Evolutionary conservation across 2,113 vertebrate species (phyloP).

Genomic region (Nasalis larvatus): DNA sequence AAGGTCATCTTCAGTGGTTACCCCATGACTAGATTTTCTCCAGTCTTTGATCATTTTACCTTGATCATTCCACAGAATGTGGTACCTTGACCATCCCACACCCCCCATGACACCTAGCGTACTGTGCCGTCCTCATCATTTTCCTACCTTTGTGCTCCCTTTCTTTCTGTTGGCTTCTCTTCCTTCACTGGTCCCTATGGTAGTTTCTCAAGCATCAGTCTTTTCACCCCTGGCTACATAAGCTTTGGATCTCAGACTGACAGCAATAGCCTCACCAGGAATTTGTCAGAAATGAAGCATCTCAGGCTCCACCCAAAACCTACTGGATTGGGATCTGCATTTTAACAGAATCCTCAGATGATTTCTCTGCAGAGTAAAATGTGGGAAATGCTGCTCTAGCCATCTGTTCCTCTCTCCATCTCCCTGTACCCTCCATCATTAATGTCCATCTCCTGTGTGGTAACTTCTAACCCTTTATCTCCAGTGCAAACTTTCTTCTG

Average conservation of each 20-base stretch:
- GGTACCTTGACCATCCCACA: neutral
- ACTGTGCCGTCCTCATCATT: neutral
- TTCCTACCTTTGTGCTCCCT: neutral
- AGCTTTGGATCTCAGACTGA: neutral
- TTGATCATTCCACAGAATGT: neutral
- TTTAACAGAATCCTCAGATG: neutral
- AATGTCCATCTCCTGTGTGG: neutral
- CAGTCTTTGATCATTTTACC: neutral
- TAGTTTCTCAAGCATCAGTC: neutral
- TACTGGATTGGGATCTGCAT: neutral
- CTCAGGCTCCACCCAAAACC: neutral
- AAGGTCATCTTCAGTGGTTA: neutral
- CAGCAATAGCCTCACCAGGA: neutral
- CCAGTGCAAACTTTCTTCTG: neutral
- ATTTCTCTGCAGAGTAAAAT: fast-evolving
- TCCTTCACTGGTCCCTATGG: neutral
- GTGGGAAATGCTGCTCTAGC: neutral
- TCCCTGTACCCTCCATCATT: neutral
- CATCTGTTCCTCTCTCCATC: neutral
- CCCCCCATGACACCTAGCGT: neutral
- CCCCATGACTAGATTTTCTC: neutral
- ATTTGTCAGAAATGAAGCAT: neutral
- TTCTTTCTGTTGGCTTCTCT: neutral
- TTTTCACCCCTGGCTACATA: neutral
- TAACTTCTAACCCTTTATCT: neutral